Base-by-base conservation (phyloP, 2,888 invertebrate species). In the Xanthorhoe spadicearia region DNA sequence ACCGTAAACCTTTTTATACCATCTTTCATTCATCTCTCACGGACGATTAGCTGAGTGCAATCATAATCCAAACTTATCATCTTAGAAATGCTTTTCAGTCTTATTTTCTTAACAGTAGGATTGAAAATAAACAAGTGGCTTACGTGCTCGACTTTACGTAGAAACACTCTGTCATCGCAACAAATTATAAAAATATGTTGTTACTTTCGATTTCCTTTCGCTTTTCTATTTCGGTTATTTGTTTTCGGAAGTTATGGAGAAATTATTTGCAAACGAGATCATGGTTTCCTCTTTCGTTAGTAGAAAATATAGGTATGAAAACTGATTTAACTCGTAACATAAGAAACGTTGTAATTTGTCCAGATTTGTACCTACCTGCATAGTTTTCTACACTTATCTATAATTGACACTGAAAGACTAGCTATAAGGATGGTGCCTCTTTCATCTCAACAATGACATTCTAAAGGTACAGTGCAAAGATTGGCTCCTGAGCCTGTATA, bases 181-280 rank as follows among this genome's bases (percentile, higher is more conserved):
- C 77, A 83, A 83, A 83, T 84, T 82, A 82, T 77, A 79, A 79
- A 77, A 79, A 78, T 81, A 76, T 77, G 75, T 64, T 69, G 57
- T 63, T 66, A 71, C 80, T 83, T 81, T 81, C 83, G 77, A 78
- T 84, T 83, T 83, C 81, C 76, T 80, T 78, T 78, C 74, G 76
- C 82, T 86, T 84, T 84, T 80, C 80, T 81, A 79, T 80, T 83
- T 81, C 70, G 76, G 74, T 64, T 66, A 57, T 66, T 67, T 66
- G 56, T 69, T 68, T 72, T 62, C 46, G 65, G 68, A 65, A 56
- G 65, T 62, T 51, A 60, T 35, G 50, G 49, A 57, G 48, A 63
- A 56, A 61, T 59, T 54, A 50, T 61, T 61, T 32, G 46, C 15
- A 15, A 48, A 48, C 48, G 17, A 48, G 7, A 48, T 17, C 15